Evolutionary conservation across 2,113 vertebrate species (phyloP).

Genomic region (Phrynosoma platyrhinos): DNA sequence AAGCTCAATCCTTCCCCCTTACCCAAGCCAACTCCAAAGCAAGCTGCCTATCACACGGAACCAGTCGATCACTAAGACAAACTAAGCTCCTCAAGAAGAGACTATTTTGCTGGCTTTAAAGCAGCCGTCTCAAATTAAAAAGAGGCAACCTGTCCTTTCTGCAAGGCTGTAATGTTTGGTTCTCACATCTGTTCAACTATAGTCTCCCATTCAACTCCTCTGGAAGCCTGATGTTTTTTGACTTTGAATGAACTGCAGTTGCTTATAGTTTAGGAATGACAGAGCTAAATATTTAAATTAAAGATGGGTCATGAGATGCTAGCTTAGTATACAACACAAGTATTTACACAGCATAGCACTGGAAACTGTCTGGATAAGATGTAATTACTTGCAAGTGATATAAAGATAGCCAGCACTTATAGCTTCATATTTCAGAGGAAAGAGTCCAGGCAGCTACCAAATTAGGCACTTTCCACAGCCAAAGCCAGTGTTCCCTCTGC

Average conservation of each 20-base stretch:
- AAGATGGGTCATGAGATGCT: background rate
- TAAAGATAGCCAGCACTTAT: slow-evolving; percentile 9
- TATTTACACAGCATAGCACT: background rate
- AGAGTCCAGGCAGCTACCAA: background rate
- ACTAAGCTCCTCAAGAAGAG: background rate
- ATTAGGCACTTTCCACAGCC: background rate
- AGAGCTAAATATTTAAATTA: slow-evolving; percentile 19
- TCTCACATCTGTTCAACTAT: slow-evolving; percentile 24
- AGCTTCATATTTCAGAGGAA: background rate
- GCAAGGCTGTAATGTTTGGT: slow-evolving; percentile 40
- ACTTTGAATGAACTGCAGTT: background rate
- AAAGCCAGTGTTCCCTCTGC: background rate
- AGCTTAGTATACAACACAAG: background rate
- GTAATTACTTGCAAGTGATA: background rate
- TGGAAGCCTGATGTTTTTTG: slow-evolving; percentile 4
- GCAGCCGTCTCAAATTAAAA: slow-evolving; percentile 11
- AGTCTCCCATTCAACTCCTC: slow-evolving; percentile 24
- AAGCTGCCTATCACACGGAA: background rate
- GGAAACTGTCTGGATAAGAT: background rate
- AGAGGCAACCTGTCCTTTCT: slow-evolving; percentile 4
- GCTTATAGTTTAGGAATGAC: background rate
- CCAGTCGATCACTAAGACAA: background rate
- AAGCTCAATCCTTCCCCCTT: too few species aligned
- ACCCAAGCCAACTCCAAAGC: background rate
- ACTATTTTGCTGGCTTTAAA: background rate